Conservation (phyloP, 2,113 vertebrate genomes). For the Gadus macrocephalus region DNA sequence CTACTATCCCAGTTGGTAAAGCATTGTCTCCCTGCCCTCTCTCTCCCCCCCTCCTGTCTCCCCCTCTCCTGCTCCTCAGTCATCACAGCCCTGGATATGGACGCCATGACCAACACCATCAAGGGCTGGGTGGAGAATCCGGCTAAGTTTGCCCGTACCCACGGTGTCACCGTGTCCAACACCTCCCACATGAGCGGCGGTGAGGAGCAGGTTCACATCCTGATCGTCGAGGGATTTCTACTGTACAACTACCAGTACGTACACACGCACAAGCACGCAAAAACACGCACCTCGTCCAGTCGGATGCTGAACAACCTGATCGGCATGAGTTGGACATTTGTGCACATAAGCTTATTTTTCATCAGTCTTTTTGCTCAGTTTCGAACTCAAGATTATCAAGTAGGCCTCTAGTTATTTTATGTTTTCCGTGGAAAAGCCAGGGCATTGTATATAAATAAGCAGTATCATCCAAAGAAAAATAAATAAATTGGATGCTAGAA, state of each 20-base stretch:
- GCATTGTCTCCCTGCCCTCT: too few species aligned
- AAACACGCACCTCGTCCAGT: not conserved
- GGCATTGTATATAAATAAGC: too few species aligned
- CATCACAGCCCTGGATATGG: slow-evolving; percentile 78
- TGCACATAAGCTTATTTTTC: too few species aligned
- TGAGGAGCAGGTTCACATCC: slow-evolving; percentile 67
- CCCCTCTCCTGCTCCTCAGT: slow-evolving; percentile 51
- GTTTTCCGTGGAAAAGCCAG: too few species aligned
- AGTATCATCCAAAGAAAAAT: too few species aligned
- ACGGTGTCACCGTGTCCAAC: slow-evolving; percentile 62
- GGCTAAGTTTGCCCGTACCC: slow-evolving; percentile 77
- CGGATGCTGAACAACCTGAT: not conserved
- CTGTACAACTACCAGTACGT: slow-evolving; percentile 77
- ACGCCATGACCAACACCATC: slow-evolving; percentile 77
- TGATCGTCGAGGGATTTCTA: slow-evolving; percentile 79
- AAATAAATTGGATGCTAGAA: too few species aligned
- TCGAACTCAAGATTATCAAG: too few species aligned
- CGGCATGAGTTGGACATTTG: too few species aligned
- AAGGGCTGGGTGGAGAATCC: slow-evolving; percentile 78
- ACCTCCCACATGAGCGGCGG: slow-evolving; percentile 35
- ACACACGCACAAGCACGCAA: too few species aligned
- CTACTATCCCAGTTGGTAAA: too few species aligned
- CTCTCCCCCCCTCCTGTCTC: slow-evolving; percentile 10
- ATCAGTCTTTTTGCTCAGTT: too few species aligned
- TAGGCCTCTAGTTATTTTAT: too few species aligned